These are phyloP conservation scores for Drosophila parabipectinata DNA, from an alignment of 1,140 invertebrate species.

Conservation along the genomic window DNA sequence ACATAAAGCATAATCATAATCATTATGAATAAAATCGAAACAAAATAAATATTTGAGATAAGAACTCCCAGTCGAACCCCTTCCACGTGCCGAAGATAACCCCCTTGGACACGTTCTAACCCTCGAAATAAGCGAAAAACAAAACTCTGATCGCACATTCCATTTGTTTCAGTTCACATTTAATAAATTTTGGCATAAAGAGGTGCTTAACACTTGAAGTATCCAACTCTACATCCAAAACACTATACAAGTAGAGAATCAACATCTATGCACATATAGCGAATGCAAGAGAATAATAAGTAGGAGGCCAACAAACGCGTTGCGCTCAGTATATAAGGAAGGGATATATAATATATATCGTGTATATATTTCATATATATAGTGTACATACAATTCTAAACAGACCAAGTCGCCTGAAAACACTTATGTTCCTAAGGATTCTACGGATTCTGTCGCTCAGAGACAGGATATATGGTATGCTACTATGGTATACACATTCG, in stretches of 20 bases:
- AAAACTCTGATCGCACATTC: not conserved
- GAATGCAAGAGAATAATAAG: not conserved
- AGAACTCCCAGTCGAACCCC: not conserved
- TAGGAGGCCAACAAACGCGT: constrained; percentile 22
- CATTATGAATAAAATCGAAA: not conserved
- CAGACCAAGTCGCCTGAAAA: constrained; percentile 23
- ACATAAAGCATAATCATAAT: not conserved
- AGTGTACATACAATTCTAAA: constrained; percentile 22
- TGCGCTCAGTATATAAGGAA: constrained; percentile 14
- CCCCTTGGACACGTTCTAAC: no score
- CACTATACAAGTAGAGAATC: constrained; percentile 33
- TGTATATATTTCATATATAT: constrained; percentile 28
- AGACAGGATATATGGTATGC: no score
- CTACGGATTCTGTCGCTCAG: not conserved
- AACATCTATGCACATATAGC: constrained; percentile 34
- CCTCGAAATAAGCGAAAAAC: not conserved
- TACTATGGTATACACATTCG: constrained; percentile 4
- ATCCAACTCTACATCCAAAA: constrained; percentile 18
- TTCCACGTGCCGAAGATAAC: not conserved
- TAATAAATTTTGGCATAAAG: constrained; percentile 63
- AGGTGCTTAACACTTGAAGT: constrained; percentile 6
- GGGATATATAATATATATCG: constrained; percentile 21
- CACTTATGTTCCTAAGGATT: constrained; percentile 34
- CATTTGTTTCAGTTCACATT: constrained; percentile 49
- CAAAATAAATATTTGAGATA: not conserved